Base-by-base conservation (phyloP, 2,113 vertebrate species). In the Mixornis gularis region DNA sequence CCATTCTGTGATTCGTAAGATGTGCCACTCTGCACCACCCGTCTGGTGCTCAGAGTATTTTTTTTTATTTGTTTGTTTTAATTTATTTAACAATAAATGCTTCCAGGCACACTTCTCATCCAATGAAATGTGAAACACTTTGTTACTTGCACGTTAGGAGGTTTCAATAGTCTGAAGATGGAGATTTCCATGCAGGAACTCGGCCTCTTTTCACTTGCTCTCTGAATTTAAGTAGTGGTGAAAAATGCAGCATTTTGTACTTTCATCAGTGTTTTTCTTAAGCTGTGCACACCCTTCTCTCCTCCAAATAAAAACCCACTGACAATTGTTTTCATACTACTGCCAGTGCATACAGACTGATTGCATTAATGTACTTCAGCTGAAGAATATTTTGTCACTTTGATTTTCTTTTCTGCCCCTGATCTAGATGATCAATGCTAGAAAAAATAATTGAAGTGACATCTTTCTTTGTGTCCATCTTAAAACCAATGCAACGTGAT, bases 11-110 rank as follows among this genome's bases (percentile, higher is more conserved):
- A 36, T 59, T 74, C 25, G 0, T 13, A 7, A 0, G 0, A 22
- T 2, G 1, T 12, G 30, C n/a, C 1, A 1, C 43, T 70, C 34
- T 59, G 52, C 14, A 20, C 15, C 5, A 5, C 25, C 13, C 0
- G 0, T 26, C 26, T 62, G 29, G 27, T 53, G 55, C 46, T 83
- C 10, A 4, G 30, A 29, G 29, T 43, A 8, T 44, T 64, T 38
- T 26, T 72, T 76, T 40, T 38, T 16, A 6, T 15, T 32, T 14
- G 12, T 56, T 36, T 38, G 38, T 38, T 38, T 38, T 26, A 38
- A 7, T 64, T 52, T 21, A n/a, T 72, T 51, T 65, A 41, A 48
- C 49, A 49, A 8, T 41, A 63, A 58, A 20, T 73, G n/a, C 22
- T 66, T 86, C 78, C 36, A 59, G 60, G 27, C 34, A 25, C 13